Conservation (phyloP, 2,113 vertebrate genomes). For the Dasyornis broadbenti region DNA sequence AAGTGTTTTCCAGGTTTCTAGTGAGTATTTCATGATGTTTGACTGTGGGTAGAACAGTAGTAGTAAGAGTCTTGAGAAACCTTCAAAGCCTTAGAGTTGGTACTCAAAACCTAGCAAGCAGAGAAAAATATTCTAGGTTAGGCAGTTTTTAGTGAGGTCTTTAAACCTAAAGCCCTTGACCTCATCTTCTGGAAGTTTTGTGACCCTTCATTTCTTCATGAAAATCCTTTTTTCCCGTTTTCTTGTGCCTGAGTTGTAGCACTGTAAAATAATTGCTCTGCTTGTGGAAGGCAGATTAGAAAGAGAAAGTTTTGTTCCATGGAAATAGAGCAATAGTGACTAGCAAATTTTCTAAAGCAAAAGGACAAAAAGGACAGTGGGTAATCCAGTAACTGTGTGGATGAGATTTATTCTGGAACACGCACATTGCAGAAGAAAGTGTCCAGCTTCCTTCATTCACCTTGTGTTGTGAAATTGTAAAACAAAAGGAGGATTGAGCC, state of each 20-base stretch:
- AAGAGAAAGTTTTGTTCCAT: background rate
- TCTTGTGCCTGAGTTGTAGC: background rate
- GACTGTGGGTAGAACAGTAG: background rate
- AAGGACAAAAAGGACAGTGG: background rate
- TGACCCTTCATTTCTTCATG: background rate
- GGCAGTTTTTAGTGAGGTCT: background rate
- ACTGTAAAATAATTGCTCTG: background rate
- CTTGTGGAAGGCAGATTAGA: background rate
- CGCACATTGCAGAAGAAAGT: background rate
- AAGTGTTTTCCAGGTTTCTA: background rate
- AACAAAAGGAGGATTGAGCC: background rate
- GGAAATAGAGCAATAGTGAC: background rate
- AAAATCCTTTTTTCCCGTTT: background rate
- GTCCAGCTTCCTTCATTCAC: background rate
- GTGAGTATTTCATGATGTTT: background rate
- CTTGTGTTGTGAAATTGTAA: background rate
- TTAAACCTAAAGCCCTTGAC: background rate
- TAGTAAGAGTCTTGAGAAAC: background rate
- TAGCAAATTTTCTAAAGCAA: background rate
- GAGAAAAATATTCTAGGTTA: background rate
- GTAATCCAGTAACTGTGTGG: background rate
- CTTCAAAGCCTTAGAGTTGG: background rate
- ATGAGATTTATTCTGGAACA: background rate
- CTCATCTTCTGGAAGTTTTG: background rate
- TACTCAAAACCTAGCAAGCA: background rate